A percentile compares a stretch with the other conserved stretches of the same genome.
Evolutionary conservation across 2,113 vertebrate species (phyloP).

Genomic region (Phyllostomus hastatus): DNA sequence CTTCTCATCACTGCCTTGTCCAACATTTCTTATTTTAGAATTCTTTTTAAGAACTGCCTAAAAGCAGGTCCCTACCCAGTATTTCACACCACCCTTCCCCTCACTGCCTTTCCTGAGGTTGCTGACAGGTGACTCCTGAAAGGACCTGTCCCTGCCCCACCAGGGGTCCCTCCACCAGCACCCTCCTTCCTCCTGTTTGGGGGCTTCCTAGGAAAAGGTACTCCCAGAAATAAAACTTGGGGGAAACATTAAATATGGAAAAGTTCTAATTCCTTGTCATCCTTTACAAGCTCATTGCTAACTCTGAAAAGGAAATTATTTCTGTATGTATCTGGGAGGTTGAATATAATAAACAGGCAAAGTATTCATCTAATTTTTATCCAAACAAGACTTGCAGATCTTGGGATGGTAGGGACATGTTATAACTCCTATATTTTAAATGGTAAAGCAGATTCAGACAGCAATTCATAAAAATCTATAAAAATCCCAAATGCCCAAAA

Average conservation of each 20-base stretch:
- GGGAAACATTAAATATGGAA: neutral
- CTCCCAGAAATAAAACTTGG: neutral
- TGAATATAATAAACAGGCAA: neutral
- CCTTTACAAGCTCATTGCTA: neutral
- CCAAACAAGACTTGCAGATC: neutral
- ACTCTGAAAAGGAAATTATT: neutral
- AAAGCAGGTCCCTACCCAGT: neutral
- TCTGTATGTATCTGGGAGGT: neutral
- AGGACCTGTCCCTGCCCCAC: too few relatives aligned
- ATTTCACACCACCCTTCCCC: neutral
- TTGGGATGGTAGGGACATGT: neutral
- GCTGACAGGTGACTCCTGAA: neutral
- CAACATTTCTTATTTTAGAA: neutral
- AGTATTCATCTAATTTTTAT: neutral
- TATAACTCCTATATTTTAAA: neutral
- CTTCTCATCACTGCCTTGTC: neutral
- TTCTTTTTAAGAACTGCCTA: neutral
- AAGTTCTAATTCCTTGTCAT: neutral
- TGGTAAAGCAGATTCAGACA: neutral
- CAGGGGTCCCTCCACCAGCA: neutral
- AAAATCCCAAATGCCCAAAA: neutral
- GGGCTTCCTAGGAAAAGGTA: neutral
- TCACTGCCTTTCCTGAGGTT: neutral
- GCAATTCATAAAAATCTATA: neutral
- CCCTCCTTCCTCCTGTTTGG: neutral